phyloP scores from a whole-genome alignment of 2,888 invertebrate genomes.

The Rhamnusium bicolor region DNA sequence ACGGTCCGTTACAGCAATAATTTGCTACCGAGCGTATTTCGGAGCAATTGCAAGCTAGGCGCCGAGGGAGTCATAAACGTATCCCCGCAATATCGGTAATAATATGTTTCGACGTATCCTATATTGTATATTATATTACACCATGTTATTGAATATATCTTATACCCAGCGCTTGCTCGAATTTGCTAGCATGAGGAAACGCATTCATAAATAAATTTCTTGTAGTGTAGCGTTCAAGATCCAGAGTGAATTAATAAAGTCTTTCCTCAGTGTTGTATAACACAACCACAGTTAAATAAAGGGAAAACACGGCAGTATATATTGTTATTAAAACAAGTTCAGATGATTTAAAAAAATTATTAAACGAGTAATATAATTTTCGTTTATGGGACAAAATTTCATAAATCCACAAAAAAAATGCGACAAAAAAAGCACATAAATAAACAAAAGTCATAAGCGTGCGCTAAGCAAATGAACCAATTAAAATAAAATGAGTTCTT shows the following conservation, averaged over 20 bases:
- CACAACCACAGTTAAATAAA: neutral
- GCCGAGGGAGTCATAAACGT: conserved; percentile 55
- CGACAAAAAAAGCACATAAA: too few species aligned
- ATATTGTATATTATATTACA: conserved; percentile 42
- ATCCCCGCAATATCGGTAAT: conserved; percentile 46
- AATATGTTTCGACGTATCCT: conserved; percentile 42
- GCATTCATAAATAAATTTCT: neutral
- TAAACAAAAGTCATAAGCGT: too few species aligned
- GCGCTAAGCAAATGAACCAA: too few species aligned
- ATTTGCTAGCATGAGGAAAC: neutral
- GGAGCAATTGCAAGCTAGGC: conserved; percentile 53
- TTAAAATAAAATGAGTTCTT: too few species aligned
- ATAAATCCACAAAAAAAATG: too few species aligned
- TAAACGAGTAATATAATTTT: neutral
- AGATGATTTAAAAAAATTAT: too few species aligned
- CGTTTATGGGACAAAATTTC: too few species aligned
- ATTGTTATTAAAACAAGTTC: neutral
- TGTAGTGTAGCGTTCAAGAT: neutral
- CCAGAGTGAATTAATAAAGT: neutral
- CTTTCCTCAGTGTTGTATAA: neutral
- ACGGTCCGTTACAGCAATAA: conserved; percentile 54
- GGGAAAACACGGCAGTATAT: neutral
- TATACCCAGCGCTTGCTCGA: neutral
- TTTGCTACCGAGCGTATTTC: conserved; percentile 54
- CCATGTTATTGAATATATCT: conserved; percentile 16